A percentile compares a stretch with the other conserved stretches of the same genome.
These are phyloP conservation scores for Sylvicola fuscatus DNA, from an alignment of 2,888 invertebrate genomes.

Conservation along the genomic window DNA sequence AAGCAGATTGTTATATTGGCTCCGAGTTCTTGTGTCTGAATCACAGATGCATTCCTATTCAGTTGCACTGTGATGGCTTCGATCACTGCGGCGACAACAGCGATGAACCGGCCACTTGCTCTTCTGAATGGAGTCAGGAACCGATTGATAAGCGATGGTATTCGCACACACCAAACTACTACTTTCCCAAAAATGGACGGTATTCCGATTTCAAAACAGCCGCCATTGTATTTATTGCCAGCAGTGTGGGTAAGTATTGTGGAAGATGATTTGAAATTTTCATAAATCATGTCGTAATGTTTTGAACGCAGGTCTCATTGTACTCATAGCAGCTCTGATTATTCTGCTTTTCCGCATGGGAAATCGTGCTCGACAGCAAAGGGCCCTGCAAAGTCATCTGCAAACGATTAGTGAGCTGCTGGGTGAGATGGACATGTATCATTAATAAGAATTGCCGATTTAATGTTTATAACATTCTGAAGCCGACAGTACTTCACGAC, in stretches of 20 bases:
- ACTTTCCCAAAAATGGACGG: conserved; percentile 44
- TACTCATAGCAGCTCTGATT: conserved; percentile 39
- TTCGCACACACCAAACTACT: conserved; percentile 46
- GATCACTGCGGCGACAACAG: conserved; percentile 57
- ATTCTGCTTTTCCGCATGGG: conserved; percentile 41
- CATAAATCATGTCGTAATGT: not conserved
- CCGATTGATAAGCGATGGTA: conserved; percentile 37
- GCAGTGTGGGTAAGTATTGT: conserved; percentile 35
- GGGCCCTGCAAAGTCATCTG: conserved; percentile 41
- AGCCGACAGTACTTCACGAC: conserved; percentile 21
- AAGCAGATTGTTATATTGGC: conserved; percentile 40
- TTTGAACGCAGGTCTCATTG: conserved; percentile 27
- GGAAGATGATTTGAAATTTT: not conserved
- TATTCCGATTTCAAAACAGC: conserved; percentile 44
- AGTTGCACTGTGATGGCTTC: conserved; percentile 50
- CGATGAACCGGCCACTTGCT: conserved; percentile 42
- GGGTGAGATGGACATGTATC: too few relatives aligned
- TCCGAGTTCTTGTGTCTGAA: conserved; percentile 51
- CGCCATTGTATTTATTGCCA: conserved; percentile 39
- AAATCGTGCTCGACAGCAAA: conserved; percentile 34
- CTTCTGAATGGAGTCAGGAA: conserved; percentile 31
- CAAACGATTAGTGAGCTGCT: conserved; percentile 46
- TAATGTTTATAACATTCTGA: conserved; percentile 1
- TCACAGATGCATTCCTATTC: conserved; percentile 43
- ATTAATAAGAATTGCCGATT: too few relatives aligned